A percentile compares a stretch with the other conserved stretches of the same genome.
These are phyloP conservation scores for Drosophila repleta DNA, from an alignment of 1,140 invertebrate species.

Conservation along the genomic window DNA sequence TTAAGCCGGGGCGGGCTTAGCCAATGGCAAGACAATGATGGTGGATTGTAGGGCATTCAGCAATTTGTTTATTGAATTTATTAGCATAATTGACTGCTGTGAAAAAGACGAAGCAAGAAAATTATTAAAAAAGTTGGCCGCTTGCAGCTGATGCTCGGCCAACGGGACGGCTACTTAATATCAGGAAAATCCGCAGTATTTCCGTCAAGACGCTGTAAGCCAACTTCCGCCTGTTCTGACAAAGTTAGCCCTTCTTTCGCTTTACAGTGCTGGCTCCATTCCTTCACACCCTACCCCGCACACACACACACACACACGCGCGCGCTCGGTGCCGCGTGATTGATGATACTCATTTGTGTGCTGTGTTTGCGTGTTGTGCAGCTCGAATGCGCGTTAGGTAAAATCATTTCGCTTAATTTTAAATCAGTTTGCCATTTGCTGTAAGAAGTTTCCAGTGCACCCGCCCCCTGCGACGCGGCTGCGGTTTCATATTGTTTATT, in stretches of 20 bases:
- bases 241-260: neutral
- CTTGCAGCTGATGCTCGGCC: conserved; percentile 47
- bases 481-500: conserved; percentile 77
- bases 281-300: conserved; percentile 13
- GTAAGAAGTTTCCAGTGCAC: conserved; percentile 36
- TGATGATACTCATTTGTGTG: conserved; percentile 78
- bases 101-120: conserved; percentile 33
- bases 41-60: conserved; percentile 5
- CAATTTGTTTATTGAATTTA: conserved; percentile 76
- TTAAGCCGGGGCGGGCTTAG: conserved; percentile 47
- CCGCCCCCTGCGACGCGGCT: conserved; percentile 10
- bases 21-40: conserved; percentile 35
- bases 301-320: neutral
- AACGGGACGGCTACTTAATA: conserved; percentile 39
- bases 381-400: conserved; percentile 43
- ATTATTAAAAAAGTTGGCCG: conserved; percentile 67
- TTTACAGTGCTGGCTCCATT: neutral
- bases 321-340: conserved; percentile 45
- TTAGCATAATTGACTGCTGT: conserved; percentile 75
- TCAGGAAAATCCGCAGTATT: conserved; percentile 49
- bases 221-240: conserved; percentile 42
- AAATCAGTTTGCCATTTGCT: conserved; percentile 81
- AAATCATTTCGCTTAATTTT: conserved; percentile 81
- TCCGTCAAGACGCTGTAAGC: conserved; percentile 21
- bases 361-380: conserved; percentile 31